Conservation (phyloP, 1,140 invertebrate species). For the Apis laboriosa region DNA sequence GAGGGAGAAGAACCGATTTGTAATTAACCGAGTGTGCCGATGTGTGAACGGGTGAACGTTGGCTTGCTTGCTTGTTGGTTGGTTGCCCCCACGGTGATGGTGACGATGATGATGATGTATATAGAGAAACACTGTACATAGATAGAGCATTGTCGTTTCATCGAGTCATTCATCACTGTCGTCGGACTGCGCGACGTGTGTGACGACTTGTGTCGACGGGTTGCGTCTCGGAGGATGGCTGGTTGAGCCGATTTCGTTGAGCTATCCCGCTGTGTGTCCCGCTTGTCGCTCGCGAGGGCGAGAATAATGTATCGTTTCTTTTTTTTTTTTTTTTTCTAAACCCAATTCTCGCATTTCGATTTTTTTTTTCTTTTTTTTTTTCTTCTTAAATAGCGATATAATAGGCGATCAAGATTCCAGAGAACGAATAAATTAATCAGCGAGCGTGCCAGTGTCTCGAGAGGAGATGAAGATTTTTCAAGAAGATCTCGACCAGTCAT, state of each 20-base stretch:
- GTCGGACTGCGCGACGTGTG: conserved; percentile 24
- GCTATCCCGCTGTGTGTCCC: neutral
- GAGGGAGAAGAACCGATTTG: conserved; percentile 42
- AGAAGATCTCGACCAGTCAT: neutral
- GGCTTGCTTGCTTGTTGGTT: neutral
- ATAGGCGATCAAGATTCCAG: too few relatives aligned
- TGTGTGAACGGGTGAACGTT: conserved; percentile 31
- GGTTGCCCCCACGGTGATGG: conserved; percentile 7
- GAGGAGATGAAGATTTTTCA: neutral
- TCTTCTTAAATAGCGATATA: too few relatives aligned
- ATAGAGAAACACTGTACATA: conserved; percentile 73
- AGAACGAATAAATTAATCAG: too few relatives aligned
- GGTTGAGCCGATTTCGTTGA: neutral
- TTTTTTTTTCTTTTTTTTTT: too few relatives aligned
- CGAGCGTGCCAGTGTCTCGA: neutral
- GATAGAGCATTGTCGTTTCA: conserved; percentile 72
- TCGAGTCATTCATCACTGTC: conserved; percentile 67
- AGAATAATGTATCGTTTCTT: too few relatives aligned
- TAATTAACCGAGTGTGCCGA: conserved; percentile 49
- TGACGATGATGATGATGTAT: conserved; percentile 59
- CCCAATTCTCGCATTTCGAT: too few relatives aligned
- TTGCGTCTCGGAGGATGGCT: neutral
- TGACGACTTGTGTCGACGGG: neutral
- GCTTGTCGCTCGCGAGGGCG: neutral
- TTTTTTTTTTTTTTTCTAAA: too few relatives aligned